phyloP scores from a whole-genome alignment of 2,888 invertebrate genomes.

The Lucinisca nassula region DNA sequence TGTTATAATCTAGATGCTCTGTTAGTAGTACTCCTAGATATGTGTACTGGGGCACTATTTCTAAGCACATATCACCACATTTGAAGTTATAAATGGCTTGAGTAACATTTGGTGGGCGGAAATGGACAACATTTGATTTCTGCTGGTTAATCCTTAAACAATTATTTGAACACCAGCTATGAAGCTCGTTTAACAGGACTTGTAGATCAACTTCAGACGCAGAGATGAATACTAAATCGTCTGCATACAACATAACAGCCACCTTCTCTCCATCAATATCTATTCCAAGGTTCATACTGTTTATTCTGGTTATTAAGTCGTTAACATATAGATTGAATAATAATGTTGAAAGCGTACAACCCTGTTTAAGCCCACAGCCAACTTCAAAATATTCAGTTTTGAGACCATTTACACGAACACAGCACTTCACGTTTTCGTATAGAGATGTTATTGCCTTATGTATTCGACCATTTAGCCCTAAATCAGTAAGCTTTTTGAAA shows the following conservation, averaged over 20 bases:
- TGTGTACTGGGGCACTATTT: conserved; percentile 1
- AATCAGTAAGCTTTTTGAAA: background rate
- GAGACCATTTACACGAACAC: background rate
- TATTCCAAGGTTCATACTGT: background rate
- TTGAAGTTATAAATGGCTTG: background rate
- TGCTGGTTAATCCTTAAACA: conserved; percentile 3
- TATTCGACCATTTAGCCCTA: background rate
- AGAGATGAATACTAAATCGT: background rate
- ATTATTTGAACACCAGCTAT: background rate
- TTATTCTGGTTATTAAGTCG: background rate
- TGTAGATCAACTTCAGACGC: background rate
- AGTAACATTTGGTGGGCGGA: conserved; percentile 4
- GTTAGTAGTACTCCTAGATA: conserved; percentile 28
- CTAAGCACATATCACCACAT: background rate
- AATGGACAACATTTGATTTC: conserved; percentile 29
- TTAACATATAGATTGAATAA: background rate
- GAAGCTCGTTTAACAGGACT: background rate
- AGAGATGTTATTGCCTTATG: background rate
- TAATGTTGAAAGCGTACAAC: background rate
- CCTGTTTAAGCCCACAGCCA: background rate
- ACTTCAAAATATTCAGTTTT: background rate
- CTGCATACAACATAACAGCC: background rate
- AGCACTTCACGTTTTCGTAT: background rate
- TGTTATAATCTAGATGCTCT: conserved; percentile 27
- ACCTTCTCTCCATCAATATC: background rate